Evolutionary conservation across 1,140 invertebrate genomes (phyloP).

Genomic region (Polypedilum vanderplanki): DNA sequence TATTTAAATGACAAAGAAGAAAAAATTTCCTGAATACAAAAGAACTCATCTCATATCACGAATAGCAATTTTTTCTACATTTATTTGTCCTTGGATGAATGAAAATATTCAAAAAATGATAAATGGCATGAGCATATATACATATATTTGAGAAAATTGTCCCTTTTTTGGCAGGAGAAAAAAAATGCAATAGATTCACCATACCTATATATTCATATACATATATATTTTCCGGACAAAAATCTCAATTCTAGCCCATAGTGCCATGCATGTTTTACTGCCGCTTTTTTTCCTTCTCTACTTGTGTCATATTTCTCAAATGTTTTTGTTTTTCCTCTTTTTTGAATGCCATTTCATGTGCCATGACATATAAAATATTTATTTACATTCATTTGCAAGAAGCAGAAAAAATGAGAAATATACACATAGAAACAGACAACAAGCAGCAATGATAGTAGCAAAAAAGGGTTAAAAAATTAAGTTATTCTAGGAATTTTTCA

Average conservation of each 20-base stretch:
- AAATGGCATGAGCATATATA: not conserved
- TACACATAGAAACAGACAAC: not conserved
- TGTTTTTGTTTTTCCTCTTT: conserved; percentile 22
- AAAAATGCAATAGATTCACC: not conserved
- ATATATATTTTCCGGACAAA: too few relatives aligned
- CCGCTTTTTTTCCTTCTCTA: not conserved
- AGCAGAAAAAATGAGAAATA: not conserved
- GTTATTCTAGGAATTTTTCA: too few relatives aligned
- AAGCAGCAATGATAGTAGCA: too few relatives aligned
- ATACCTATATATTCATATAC: not conserved
- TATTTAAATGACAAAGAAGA: not conserved
- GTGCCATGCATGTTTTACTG: conserved; percentile 27
- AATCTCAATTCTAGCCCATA: too few relatives aligned
- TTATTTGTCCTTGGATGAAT: not conserved
- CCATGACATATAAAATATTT: conserved; percentile 14
- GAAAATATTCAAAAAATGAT: not conserved
- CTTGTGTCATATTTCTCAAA: conserved; percentile 20
- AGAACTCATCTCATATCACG: not conserved
- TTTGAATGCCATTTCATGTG: conserved; percentile 12
- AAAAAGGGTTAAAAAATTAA: too few relatives aligned
- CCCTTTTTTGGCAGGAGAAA: not conserved
- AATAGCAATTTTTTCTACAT: not conserved
- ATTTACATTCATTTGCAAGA: conserved; percentile 4
- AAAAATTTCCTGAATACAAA: not conserved
- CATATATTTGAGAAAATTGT: not conserved